phyloP scores from a whole-genome alignment of 2,888 invertebrate species.

The Congeria kusceri region DNA sequence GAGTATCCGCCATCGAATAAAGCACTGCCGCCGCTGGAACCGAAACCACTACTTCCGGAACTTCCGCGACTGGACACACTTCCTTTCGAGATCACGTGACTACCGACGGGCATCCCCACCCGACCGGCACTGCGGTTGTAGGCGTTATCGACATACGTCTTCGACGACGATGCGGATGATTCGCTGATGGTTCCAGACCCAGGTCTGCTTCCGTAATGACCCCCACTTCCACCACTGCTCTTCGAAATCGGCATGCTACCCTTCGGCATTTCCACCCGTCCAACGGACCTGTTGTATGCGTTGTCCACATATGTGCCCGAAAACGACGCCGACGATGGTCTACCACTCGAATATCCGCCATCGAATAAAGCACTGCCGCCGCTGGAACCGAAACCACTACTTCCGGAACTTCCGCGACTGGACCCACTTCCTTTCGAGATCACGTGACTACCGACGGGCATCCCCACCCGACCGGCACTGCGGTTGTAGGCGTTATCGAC shows the following conservation, averaged over 20 bases:
- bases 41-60: too few species aligned
- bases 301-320: constrained; percentile 41
- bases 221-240: too few species aligned
- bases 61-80: too few species aligned
- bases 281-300: constrained; percentile 33
- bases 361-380: neutral
- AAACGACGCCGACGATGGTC: too few species aligned
- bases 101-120: constrained; percentile 45
- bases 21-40: too few species aligned
- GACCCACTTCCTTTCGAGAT: constrained; percentile 18
- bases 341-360: too few species aligned
- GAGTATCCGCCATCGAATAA: too few species aligned
- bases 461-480: constrained; percentile 38
- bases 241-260: constrained; percentile 41
- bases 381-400: neutral
- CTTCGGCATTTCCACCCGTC: constrained; percentile 41
- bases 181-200: too few species aligned
- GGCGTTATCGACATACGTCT: constrained; percentile 43
- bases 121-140: constrained; percentile 39
- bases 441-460: constrained; percentile 30
- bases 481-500: constrained; percentile 43
- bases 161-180: too few species aligned
- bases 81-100: constrained; percentile 30
- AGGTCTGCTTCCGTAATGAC: neutral
- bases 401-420: neutral